A percentile compares a stretch with the other conserved stretches of the same genome.
Conservation (phyloP, 1,140 invertebrate genomes). For the Cydia amplana region DNA sequence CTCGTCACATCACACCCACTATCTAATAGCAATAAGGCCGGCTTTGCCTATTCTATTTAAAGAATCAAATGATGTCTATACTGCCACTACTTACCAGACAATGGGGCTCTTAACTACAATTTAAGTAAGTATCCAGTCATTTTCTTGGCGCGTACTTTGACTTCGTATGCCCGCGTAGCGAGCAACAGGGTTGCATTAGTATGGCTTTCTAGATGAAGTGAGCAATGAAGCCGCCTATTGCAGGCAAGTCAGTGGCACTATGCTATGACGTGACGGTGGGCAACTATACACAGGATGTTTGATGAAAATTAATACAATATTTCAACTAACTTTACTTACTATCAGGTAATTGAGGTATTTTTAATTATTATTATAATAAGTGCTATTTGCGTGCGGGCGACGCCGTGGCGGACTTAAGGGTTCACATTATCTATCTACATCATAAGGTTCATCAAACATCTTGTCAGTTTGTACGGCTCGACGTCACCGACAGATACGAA, state of each 20-base stretch:
- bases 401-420: conserved; percentile 36
- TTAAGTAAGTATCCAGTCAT: neutral
- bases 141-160: neutral
- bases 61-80: conserved; percentile 52
- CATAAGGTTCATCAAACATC: conserved; percentile 65
- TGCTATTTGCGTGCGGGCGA: conserved; percentile 46
- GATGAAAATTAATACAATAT: conserved; percentile 52
- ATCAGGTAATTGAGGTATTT: conserved; percentile 65
- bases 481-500: conserved; percentile 44
- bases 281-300: conserved; percentile 68
- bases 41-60: conserved; percentile 72
- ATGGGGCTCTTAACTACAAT: neutral
- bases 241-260: conserved; percentile 21
- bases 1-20: conserved; percentile 48
- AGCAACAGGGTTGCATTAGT: neutral
- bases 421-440: conserved; percentile 29
- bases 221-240: neutral
- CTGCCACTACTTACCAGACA: conserved; percentile 12
- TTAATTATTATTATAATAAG: conserved; percentile 43
- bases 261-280: conserved; percentile 42
- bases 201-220: neutral
- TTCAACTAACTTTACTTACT: conserved; percentile 46
- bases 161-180: neutral
- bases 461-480: conserved; percentile 45
- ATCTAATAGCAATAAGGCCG: conserved; percentile 68